Base-by-base conservation (phyloP, 2,888 invertebrate species). In the Coleophora deauratella region DNA sequence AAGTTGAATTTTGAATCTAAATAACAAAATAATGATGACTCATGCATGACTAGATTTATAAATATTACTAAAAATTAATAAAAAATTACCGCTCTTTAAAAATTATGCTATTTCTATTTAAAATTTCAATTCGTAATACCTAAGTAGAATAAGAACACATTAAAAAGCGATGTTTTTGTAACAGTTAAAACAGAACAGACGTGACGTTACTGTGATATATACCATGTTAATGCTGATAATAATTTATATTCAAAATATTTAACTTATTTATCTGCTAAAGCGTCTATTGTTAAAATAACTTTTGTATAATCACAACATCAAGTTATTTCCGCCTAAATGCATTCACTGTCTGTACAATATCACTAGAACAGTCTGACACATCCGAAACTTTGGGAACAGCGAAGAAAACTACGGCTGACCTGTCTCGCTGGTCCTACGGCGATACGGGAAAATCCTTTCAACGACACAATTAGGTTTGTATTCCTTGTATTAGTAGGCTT, bases 311-410 rank as follows among this genome's bases (percentile, higher is more conserved):
- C 81, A 81, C 81, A 82, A 78, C 76, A 66, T 71, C 77, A 72
- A 69, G 74, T 80, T 76, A 73, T 49, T 66, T 69, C 66, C 64
- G 59, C 59, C 66, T 69, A 66, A 63, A 69, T 77, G 67, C 68
- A 66, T 79, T 72, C 77, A 81, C 79, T 82, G 80, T 73, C 79
- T 84, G 81, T 73, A 62, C 62, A 62, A 72, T 81, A 81, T 71
- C 77, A 81, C 81, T 84, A 68, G 62, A 79, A 76, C 71, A 76
- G 84, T 84, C 78, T 75, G 69, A 62, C 78, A 85, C 85, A 67
- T 84, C 85, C 84, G 84, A 84, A 84, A 74, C 81, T 74, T 70
- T 63, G 71, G 81, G 75, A 82, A 85, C 81, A 76, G 72, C 80
- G 81, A 79, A 67, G 72, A 68, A 71, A 73, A 79, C 82, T 77